Base-by-base conservation (phyloP, 2,113 vertebrate genomes). In the Hylia prasina region DNA sequence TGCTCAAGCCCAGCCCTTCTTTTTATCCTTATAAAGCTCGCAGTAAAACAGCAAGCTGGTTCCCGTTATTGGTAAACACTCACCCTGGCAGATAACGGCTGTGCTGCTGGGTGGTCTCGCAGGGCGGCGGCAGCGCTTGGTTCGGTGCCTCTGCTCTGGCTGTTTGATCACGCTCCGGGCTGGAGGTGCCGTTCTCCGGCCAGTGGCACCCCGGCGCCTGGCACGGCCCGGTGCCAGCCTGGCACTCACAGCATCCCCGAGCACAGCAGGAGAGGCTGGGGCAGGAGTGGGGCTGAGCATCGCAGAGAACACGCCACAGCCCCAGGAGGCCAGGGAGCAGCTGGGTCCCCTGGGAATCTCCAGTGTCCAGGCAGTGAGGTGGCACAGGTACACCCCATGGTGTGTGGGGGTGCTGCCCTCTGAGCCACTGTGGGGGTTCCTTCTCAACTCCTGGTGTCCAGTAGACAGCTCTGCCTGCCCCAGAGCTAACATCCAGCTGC, bases 41-140 rank as follows among this genome's bases (percentile, higher is more conserved):
- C 98, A 98, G 98, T 98, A 96, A 98, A 97, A 98, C 98, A 97
- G 97, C 97, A 98, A 98, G 98, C 98, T 98, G 98, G 98, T 98
- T 98, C 98, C 98, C 97, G 98, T 98, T 98, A 98, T 98, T 98
- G 98, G 98, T 98, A 98, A 98, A 98, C 98, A 98, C 97, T 98
- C 97, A 95, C 96, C 98, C 98, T 98, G 98, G 98, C 98, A 98
- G 98, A 98, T 98, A 98, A 97, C 97, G 93, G 97, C 98, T 82
- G 95, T 98, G 97, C 98, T 98, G 98, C 98, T 98, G 98, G 98
- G 98, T 98, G 98, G 98, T 98, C 98, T 98, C 98, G 98, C 98
- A 82, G 97, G 97, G 96, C 97, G 97, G 97, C 97, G 93, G 97
- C 97, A 97, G 97, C 95, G 57, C 91, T 98, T 98, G 98, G 96